A percentile compares a stretch with the other conserved stretches of the same genome.
These are phyloP conservation scores for Myotis planiceps DNA, from an alignment of 2,797 vertebrate species.

Conservation along the genomic window DNA sequence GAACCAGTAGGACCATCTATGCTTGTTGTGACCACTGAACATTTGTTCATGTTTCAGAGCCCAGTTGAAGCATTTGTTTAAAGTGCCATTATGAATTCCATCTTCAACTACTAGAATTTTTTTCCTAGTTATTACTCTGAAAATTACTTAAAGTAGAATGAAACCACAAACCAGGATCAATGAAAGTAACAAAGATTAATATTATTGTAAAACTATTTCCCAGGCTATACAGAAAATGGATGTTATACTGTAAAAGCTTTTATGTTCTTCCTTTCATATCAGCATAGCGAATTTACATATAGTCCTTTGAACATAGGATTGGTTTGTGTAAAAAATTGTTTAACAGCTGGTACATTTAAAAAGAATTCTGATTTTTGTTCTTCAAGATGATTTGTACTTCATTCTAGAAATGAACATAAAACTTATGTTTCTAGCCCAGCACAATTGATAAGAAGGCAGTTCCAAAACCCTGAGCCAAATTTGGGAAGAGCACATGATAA, in stretches of 20 bases:
- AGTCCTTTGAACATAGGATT: conserved; percentile 38
- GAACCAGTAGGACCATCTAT: not conserved
- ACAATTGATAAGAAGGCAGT: conserved; percentile 81
- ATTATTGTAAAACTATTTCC: not conserved
- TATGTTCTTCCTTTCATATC: conserved; percentile 37
- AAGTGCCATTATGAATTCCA: conserved; percentile 1
- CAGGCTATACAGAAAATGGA: conserved; percentile 13
- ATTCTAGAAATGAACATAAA: conserved; percentile 76
- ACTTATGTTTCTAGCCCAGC: conserved; percentile 47
- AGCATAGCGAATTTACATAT: not conserved
- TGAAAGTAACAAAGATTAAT: conserved; percentile 21
- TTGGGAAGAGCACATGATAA: conserved; percentile 73
- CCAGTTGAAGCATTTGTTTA: conserved; percentile 7
- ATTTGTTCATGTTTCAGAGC: not conserved
- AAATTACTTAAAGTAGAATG: conserved; percentile 29
- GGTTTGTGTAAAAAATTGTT: conserved; percentile 10
- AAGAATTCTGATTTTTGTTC: conserved; percentile 5
- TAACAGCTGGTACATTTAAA: conserved; percentile 18
- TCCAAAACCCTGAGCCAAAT: conserved; percentile 82
- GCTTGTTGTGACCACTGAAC: not conserved
- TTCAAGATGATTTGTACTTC: conserved; percentile 61
- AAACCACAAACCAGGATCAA: not conserved
- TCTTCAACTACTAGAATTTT: not conserved
- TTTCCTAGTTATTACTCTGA: conserved; percentile 30
- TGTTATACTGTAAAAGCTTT: conserved; percentile 8